Evolutionary conservation across 2,888 invertebrate species (phyloP).

Genomic region (Therioaphis trifolii): DNA sequence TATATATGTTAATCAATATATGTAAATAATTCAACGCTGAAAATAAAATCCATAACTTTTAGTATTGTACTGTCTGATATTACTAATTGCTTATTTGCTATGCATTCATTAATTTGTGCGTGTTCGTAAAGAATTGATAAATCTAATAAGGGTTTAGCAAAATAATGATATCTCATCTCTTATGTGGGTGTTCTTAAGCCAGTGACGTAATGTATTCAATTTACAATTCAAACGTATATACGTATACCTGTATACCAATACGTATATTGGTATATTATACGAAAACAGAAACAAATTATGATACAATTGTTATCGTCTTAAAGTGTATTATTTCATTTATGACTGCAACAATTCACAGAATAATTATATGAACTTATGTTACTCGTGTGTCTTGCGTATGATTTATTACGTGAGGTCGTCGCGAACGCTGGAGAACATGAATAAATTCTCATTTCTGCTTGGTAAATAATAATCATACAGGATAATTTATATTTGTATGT

Average conservation of each 20-base stretch:
- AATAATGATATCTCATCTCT: conserved; percentile 15
- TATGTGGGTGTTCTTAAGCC: not conserved
- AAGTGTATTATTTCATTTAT: not conserved
- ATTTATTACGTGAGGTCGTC: not conserved
- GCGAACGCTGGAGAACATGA: not conserved
- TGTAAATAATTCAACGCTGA: too few relatives aligned
- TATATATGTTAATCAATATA: too few relatives aligned
- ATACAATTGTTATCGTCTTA: not conserved
- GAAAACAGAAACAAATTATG: not conserved
- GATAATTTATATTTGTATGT: not conserved
- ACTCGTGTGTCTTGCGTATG: not conserved
- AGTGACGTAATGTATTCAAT: not conserved
- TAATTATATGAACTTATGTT: not conserved
- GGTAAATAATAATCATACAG: not conserved
- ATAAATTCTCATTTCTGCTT: not conserved
- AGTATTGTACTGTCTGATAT: too few relatives aligned
- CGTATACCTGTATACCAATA: not conserved
- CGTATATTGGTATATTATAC: not conserved
- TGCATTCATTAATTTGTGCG: too few relatives aligned
- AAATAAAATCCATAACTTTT: too few relatives aligned
- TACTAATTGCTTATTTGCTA: too few relatives aligned
- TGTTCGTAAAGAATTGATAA: too few relatives aligned
- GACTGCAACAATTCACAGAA: not conserved
- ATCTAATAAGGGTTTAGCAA: not conserved
- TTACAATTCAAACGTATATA: not conserved